phyloP scores from a whole-genome alignment of 2,797 vertebrate genomes.

The Falco novaeseelandiae region DNA sequence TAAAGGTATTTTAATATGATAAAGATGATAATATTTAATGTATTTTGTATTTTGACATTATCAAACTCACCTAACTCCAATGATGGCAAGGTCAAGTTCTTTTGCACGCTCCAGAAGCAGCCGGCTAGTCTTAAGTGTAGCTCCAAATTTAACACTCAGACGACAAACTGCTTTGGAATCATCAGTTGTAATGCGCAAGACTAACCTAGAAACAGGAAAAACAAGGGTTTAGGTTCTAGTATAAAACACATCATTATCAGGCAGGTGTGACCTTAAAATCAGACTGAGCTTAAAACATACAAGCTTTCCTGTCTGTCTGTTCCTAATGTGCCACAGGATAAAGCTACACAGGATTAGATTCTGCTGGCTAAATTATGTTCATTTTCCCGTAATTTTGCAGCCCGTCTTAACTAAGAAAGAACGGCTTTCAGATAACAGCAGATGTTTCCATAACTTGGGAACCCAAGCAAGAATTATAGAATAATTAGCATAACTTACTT shows the following conservation, averaged over 20 bases:
- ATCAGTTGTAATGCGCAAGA: slow-evolving; percentile 94
- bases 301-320: not conserved
- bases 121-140: slow-evolving; percentile 89
- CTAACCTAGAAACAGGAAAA: slow-evolving; percentile 80
- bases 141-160: slow-evolving; percentile 96
- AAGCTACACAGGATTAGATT: not conserved
- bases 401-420: not conserved
- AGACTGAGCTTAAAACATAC: not conserved
- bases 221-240: not conserved
- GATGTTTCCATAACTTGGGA: not conserved
- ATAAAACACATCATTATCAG: not conserved
- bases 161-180: slow-evolving; percentile 95
- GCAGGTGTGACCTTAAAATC: not conserved
- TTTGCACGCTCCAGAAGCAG: slow-evolving; percentile 90
- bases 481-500: slow-evolving; percentile 84
- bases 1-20: not conserved
- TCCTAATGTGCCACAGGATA: not conserved
- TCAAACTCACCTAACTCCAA: slow-evolving; percentile 86
- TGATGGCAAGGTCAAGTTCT: slow-evolving; percentile 88
- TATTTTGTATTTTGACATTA: not conserved
- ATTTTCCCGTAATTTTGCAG: not conserved
- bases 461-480: not conserved
- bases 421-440: not conserved
- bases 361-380: not conserved
- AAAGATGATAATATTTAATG: not conserved